These are phyloP conservation scores for Hylaeus anthracinus DNA, from an alignment of 1,140 invertebrate species.

Conservation along the genomic window DNA sequence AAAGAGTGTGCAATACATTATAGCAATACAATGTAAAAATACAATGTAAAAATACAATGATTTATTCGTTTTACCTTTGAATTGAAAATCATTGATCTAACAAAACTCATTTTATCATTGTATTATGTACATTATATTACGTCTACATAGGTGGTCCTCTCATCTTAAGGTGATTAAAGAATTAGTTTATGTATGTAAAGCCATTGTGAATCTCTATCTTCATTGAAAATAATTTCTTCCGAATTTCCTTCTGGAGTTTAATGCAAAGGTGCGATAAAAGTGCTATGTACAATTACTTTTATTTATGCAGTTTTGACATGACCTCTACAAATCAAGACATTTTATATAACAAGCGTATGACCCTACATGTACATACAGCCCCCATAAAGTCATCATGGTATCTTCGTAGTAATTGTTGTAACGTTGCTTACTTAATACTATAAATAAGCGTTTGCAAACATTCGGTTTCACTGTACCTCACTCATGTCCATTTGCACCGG, in stretches of 20 bases:
- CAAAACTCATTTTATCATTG: background rate
- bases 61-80: background rate
- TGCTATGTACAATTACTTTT: slow-evolving; percentile 17
- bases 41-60: slow-evolving; percentile 22
- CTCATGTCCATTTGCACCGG: slow-evolving; percentile 83
- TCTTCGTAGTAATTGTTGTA: slow-evolving; percentile 60
- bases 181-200: background rate
- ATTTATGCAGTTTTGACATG: slow-evolving; percentile 27
- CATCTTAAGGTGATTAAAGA: background rate
- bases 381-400: slow-evolving; percentile 58
- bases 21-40: background rate
- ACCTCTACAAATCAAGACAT: slow-evolving; percentile 48
- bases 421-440: slow-evolving; percentile 56
- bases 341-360: slow-evolving; percentile 49
- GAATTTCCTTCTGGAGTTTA: background rate
- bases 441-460: slow-evolving; percentile 32
- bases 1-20: background rate
- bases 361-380: slow-evolving; percentile 55
- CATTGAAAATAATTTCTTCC: background rate
- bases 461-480: slow-evolving; percentile 79
- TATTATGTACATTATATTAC: slow-evolving; percentile 6
- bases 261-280: background rate
- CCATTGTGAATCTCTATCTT: slow-evolving; percentile 1
- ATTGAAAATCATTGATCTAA: background rate
- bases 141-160: background rate